phyloP scores from a whole-genome alignment of 2,113 vertebrate genomes.

The Entomyzon cyanotis region DNA sequence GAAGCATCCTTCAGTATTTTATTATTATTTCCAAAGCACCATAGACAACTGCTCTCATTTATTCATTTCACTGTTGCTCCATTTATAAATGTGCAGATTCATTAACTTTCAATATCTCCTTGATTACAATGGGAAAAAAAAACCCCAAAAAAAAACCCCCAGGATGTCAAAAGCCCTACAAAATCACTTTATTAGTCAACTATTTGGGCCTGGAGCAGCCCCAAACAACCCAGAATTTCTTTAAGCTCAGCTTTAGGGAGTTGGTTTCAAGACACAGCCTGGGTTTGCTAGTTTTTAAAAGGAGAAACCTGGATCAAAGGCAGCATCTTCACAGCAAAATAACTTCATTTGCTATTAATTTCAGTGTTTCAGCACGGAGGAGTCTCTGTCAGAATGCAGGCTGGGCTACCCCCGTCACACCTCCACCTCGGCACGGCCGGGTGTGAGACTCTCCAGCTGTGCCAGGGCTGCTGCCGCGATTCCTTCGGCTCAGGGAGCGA shows the following conservation, averaged over 20 bases:
- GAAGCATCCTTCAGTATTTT: neutral
- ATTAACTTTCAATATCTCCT: neutral
- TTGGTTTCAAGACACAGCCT: neutral
- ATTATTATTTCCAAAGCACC: neutral
- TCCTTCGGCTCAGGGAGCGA: neutral
- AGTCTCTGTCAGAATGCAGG: neutral
- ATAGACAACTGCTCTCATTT: neutral
- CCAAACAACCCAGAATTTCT: neutral
- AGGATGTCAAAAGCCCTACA: neutral
- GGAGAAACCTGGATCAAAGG: neutral
- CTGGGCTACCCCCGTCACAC: neutral
- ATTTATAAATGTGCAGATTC: neutral
- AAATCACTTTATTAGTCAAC: neutral
- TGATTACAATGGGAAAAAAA: neutral
- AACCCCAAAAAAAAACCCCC: neutral
- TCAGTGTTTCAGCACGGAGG: rapidly evolving
- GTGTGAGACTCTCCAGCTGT: conserved; percentile 32
- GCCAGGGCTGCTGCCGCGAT: conserved; percentile 40
- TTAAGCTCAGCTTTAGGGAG: neutral
- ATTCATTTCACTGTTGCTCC: neutral
- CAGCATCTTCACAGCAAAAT: neutral
- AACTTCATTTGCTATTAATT: neutral
- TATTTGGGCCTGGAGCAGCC: neutral
- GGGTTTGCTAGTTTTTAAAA: neutral
- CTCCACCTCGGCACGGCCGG: conserved; percentile 11